Evolutionary conservation across 2,113 vertebrate genomes (phyloP).

Genomic region (Neodon shergylaensis): DNA sequence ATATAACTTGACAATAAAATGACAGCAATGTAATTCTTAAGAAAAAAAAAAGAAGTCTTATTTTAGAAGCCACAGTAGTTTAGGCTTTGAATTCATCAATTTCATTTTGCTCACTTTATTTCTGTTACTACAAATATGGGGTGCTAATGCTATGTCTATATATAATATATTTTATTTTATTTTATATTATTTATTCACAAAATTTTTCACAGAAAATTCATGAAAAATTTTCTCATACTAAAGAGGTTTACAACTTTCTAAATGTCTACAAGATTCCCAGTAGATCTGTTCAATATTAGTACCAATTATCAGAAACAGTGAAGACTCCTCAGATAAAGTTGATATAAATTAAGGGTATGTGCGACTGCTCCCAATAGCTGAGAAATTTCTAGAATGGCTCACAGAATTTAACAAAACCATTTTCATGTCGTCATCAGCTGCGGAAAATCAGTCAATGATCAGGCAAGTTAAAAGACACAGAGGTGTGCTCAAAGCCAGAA

Average conservation of each 20-base stretch:
- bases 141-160: background rate
- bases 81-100: background rate
- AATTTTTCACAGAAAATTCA: background rate
- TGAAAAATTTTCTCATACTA: background rate
- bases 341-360: background rate
- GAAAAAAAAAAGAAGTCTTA: too few relatives aligned
- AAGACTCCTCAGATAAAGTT: background rate
- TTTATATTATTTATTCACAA: background rate
- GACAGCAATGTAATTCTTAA: too few relatives aligned
- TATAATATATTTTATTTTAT: background rate
- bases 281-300: background rate
- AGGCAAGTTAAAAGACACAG: background rate
- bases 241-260: background rate
- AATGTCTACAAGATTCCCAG: background rate
- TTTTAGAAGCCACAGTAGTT: background rate
- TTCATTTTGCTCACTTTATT: background rate
- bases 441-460: background rate
- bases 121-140: background rate
- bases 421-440: background rate
- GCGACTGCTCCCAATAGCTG: background rate
- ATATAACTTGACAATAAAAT: slow-evolving; percentile 3
- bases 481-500: background rate
- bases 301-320: background rate
- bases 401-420: background rate
- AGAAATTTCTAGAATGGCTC: background rate